These are phyloP conservation scores for Alitta virens DNA, from an alignment of 2,888 invertebrate genomes.

Conservation along the genomic window DNA sequence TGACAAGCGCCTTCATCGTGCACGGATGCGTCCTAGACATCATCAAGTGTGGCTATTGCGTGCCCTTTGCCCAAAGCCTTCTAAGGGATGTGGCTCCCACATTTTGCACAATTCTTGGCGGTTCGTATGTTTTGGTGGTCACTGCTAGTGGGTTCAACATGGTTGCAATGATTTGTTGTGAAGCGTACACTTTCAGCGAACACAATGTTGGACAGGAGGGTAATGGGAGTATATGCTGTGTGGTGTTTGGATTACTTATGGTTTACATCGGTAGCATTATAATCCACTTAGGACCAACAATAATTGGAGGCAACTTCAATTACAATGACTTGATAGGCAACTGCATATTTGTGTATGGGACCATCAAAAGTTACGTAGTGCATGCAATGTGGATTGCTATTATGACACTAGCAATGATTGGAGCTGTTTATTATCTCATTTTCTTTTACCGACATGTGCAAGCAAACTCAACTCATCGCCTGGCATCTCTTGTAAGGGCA, in stretches of 20 bases:
- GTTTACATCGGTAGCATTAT: conserved; percentile 55
- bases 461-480: conserved; percentile 36
- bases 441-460: conserved; percentile 54
- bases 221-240: conserved; percentile 51
- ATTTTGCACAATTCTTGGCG: conserved; percentile 51
- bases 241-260: conserved; percentile 53
- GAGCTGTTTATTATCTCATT: conserved; percentile 49
- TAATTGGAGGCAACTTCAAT: conserved; percentile 56
- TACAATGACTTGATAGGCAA: conserved; percentile 54
- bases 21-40: conserved; percentile 54
- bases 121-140: conserved; percentile 52
- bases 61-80: conserved; percentile 53
- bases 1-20: conserved; percentile 55
- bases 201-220: conserved; percentile 44
- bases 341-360: conserved; percentile 53
- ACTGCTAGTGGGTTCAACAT: conserved; percentile 56
- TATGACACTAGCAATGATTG: conserved; percentile 48
- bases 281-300: conserved; percentile 56
- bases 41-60: conserved; percentile 52
- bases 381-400: conserved; percentile 56
- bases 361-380: conserved; percentile 54
- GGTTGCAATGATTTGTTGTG: conserved; percentile 56
- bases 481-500: conserved; percentile 41
- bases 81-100: conserved; percentile 41
- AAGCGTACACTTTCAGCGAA: conserved; percentile 55